Evolutionary conservation across 2,888 invertebrate genomes (phyloP), one percentile per base, ranked within the genome.

Genomic region (Hybos culiciformis): DNA sequence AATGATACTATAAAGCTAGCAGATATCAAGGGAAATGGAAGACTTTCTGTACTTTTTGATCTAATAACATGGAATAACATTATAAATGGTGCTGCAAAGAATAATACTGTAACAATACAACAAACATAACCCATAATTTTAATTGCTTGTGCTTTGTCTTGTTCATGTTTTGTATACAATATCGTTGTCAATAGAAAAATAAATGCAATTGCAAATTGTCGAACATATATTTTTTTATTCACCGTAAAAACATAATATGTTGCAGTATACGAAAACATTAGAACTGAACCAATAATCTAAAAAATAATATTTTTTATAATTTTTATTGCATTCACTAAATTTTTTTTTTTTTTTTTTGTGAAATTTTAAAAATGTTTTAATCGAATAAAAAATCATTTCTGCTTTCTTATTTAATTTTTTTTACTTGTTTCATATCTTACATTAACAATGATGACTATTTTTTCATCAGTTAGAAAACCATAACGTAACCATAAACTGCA

Each of bases 11-110:
- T 66, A 60, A 91, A 83, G 29, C 85, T 83, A 59, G 83, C 78
- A 33, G 83, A 64, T 60, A 92, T 91, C 57, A 93, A 72, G 5
- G 87, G 84, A 60, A 90, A 84, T 21, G 93, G 92, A 54, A 94
- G 71, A 60, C 81, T 83, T 55, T 90, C 88, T 0, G 88, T 80
- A 60, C 76, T 86, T 62, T 80, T 83, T 6, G 79, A 75, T 61
- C 71, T 75, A 42, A 92, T 70, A 5, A 94, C 91, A 68, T 90
- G 80, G 26, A 83, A 69, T 52, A 90, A 63, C 59, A 82, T 80
- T 41, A 80, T 79, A 51, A 91, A 70, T 5, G 90, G 91, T 11
- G 90, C 80, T 18, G 83, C 85, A 59, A 88, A 81, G 55, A 86
- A 85, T 47, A 85, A 56, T 40, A 88, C 73, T 1, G 88, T 86